Conservation (phyloP, 2,888 invertebrate genomes). For the Mechanitis messenoides region DNA sequence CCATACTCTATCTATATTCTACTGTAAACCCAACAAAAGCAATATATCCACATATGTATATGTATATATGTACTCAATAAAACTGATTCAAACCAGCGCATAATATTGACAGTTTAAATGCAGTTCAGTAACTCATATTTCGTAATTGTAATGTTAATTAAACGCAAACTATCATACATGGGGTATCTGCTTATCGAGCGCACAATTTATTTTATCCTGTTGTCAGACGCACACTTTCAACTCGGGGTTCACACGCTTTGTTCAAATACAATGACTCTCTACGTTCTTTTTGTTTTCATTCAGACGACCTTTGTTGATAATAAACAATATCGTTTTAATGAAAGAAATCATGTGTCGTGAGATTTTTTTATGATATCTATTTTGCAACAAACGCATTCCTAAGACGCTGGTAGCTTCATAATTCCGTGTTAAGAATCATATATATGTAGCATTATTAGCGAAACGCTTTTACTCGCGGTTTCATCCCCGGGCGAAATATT, state of each 20-base stretch:
- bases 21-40: conserved; percentile 33
- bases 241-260: conserved; percentile 68
- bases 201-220: conserved; percentile 35
- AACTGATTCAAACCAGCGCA: conserved; percentile 4
- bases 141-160: conserved; percentile 21
- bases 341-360: conserved; percentile 71
- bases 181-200: conserved; percentile 27
- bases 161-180: conserved; percentile 10
- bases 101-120: conserved; percentile 20
- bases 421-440: not conserved
- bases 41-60: not conserved
- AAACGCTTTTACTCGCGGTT: too few species aligned
- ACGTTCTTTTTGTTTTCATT: conserved; percentile 74
- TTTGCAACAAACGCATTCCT: conserved; percentile 59
- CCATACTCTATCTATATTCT: conserved; percentile 31
- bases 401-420: conserved; percentile 11
- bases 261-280: conserved; percentile 70
- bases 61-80: not conserved
- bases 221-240: conserved; percentile 70
- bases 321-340: conserved; percentile 70
- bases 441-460: too few species aligned
- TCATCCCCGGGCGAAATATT: too few species aligned
- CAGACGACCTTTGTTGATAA: conserved; percentile 74
- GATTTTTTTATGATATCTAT: conserved; percentile 62
- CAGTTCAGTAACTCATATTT: conserved; percentile 7